Evolutionary conservation across 2,888 invertebrate genomes (phyloP), one percentile per base, ranked within the genome.

Genomic region (Drosophila merina): DNA sequence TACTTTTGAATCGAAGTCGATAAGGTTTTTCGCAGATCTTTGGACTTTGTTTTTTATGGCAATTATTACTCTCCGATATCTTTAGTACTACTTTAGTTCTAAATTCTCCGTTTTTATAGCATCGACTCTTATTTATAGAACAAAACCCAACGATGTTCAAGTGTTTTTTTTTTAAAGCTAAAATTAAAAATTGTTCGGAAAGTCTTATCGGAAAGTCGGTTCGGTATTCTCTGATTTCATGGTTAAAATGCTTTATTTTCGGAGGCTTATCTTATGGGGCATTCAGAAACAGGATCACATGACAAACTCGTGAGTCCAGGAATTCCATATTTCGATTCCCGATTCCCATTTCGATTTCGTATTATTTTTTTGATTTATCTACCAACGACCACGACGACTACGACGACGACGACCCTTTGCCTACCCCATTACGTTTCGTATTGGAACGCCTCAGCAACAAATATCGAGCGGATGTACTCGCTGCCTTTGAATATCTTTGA

Each of bases 361-460:
- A 36, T 36, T 36, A 36, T 14, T 14, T 14, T 14, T 36, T 31
- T 25, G 72, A 57, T 28, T 20, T 51, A n/a, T 10, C 36, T 12
- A 5, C n/a, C 36, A n/a, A 28, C 28, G 28, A 4, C 28, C 6
- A 36, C 36, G 36, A 36, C 36, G 33, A n/a, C 33, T 4, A 33
- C n/a, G n/a, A 40, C 38, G 38, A 57, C 28, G 50, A 33, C 60
- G 59, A 79, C 80, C 72, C 77, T 83, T 83, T 81, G 89, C 90
- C 89, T 89, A 89, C 88, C 90, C 86, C 90, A 90, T 89, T 90
- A 83, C 73, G 76, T 90, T 89, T 89, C 59, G 72, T 87, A 79
- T 90, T 80, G 71, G 48, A 85, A 68, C 68, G 51, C 73, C 31
- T 20, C 51, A 36, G 44, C 50, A 36, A 50, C 48, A 12, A 38